These are phyloP conservation scores for Manacus vitellinus DNA, from an alignment of 2,113 vertebrate species.

Conservation along the genomic window DNA sequence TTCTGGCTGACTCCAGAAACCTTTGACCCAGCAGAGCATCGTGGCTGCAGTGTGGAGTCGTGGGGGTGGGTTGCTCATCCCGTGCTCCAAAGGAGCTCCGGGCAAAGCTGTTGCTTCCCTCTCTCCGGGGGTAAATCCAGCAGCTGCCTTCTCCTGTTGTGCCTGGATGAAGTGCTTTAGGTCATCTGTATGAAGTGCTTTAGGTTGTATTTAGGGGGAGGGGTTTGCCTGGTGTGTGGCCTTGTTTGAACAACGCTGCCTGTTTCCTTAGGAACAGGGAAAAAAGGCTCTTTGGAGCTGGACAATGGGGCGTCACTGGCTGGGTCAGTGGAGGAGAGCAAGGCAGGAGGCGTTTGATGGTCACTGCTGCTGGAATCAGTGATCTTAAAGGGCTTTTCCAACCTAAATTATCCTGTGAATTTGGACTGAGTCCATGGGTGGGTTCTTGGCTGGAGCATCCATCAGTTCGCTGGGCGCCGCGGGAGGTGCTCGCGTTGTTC, in stretches of 20 bases:
- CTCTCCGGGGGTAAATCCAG: fast-evolving
- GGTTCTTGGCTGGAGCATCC: neutral
- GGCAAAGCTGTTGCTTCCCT: neutral
- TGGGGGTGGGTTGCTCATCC: neutral
- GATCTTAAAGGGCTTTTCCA: neutral
- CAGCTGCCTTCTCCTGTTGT: fast-evolving
- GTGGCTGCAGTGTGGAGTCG: fast-evolving
- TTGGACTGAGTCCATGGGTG: fast-evolving
- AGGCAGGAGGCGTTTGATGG: neutral
- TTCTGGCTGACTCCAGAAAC: neutral
- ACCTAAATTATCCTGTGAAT: no score
- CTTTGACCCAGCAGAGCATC: neutral
- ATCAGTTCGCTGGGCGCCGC: fast-evolving
- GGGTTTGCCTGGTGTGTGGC: neutral
- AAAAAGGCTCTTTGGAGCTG: neutral
- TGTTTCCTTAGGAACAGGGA: slow-evolving; percentile 20
- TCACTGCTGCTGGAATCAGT: neutral
- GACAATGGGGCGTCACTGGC: neutral
- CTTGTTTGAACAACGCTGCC: neutral
- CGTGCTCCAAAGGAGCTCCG: fast-evolving
- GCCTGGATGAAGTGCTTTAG: neutral
- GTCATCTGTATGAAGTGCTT: neutral
- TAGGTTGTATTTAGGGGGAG: neutral
- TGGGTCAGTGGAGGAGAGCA: neutral
- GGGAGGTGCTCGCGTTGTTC: neutral